Evolutionary conservation across 2,113 vertebrate species (phyloP).

Genomic region (Lampris incognitus): DNA sequence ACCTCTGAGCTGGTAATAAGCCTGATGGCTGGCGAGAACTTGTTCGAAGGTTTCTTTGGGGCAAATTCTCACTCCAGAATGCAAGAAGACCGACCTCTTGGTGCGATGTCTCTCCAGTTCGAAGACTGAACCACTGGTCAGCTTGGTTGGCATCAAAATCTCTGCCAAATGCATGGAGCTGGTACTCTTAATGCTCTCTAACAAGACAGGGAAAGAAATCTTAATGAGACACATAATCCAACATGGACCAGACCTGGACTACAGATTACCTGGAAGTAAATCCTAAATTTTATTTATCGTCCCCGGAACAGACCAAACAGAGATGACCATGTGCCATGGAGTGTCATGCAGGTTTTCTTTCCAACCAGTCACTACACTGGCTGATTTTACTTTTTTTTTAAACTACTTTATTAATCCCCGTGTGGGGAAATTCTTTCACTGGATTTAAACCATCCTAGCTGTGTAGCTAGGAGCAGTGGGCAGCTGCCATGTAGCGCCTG

Average conservation of each 20-base stretch:
- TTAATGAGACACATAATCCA: background rate
- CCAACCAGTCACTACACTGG: no score
- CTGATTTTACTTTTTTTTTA: no score
- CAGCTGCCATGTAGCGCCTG: no score
- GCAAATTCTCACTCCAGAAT: conserved; percentile 88
- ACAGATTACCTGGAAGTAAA: no score
- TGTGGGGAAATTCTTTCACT: no score
- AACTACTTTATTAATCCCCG: no score
- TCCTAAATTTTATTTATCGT: no score
- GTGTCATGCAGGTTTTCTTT: no score
- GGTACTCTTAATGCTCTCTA: conserved; percentile 73
- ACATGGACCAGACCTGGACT: background rate
- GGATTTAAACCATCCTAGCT: no score
- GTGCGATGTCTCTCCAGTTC: conserved; percentile 80
- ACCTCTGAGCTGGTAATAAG: conserved; percentile 93
- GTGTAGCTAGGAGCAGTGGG: no score
- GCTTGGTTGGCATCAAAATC: conserved; percentile 72
- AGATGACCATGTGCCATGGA: no score
- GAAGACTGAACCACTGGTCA: conserved; percentile 2
- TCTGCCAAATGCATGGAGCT: conserved; percentile 68
- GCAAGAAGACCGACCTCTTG: conserved; percentile 87
- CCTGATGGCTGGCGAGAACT: conserved; percentile 88
- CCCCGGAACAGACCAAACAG: no score
- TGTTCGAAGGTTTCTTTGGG: conserved; percentile 89
- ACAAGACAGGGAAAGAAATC: background rate